Evolutionary conservation across 92 coral and sea anemone species (phyloP).

Genomic region (Blastomussa wellsi): DNA sequence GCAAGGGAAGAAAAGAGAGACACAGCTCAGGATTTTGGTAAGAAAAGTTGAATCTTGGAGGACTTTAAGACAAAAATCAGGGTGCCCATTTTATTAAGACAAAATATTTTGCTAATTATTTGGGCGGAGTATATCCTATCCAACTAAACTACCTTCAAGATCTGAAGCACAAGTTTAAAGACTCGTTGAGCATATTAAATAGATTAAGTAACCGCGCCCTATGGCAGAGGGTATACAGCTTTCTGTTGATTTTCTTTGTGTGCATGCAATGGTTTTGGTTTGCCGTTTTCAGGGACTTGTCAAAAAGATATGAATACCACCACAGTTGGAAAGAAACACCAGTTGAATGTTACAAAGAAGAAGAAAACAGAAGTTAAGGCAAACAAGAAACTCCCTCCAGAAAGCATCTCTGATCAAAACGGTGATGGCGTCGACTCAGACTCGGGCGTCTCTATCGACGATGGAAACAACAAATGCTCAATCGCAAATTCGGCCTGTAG

Average conservation of each 20-base stretch:
- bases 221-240: not conserved
- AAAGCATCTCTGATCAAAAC: not conserved
- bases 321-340: not conserved
- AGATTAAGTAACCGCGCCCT: too few species aligned
- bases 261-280: not conserved
- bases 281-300: not conserved
- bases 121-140: not conserved
- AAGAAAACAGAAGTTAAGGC: constrained; percentile 3
- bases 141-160: too few species aligned
- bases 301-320: not conserved
- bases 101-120: not conserved
- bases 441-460: constrained; percentile 35
- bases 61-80: not conserved
- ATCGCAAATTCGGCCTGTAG: not conserved
- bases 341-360: not conserved
- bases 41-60: not conserved
- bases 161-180: too few species aligned
- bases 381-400: not conserved
- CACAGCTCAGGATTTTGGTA: not conserved
- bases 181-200: too few species aligned
- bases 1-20: not conserved
- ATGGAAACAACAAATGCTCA: not conserved
- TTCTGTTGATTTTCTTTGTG: not conserved
- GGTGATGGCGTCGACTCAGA: constrained; percentile 15
- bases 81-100: not conserved